phyloP scores from a whole-genome alignment of 2,888 invertebrate species.

The Psylliodes chrysocephalus region DNA sequence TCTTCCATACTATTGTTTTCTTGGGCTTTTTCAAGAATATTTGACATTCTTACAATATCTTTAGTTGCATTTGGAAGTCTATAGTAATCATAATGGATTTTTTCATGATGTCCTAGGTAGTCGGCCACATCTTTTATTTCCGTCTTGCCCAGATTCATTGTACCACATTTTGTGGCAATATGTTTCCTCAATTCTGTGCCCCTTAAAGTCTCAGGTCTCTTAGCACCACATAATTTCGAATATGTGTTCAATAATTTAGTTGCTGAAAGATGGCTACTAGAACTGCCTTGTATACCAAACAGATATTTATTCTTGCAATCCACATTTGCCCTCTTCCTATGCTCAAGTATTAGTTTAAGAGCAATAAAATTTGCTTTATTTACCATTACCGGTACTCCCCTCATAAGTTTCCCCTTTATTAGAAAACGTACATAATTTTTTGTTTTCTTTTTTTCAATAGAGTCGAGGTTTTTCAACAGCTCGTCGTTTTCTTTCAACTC shows the following conservation, averaged over 20 bases:
- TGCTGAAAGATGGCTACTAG: not conserved
- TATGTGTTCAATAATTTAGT: conserved; percentile 6
- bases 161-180: conserved; percentile 25
- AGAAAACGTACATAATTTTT: conserved; percentile 5
- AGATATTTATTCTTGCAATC: conserved; percentile 14
- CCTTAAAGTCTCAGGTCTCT: conserved; percentile 15
- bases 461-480: not conserved
- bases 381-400: conserved; percentile 16
- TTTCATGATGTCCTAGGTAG: conserved; percentile 17
- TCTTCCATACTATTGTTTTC: too few relatives aligned
- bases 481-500: conserved; percentile 10
- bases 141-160: conserved; percentile 18
- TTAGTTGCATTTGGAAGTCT: conserved; percentile 16
- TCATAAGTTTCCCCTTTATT: not conserved
- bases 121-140: conserved; percentile 27
- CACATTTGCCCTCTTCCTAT: conserved; percentile 11
- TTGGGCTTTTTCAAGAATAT: conserved; percentile 22
- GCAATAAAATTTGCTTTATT: conserved; percentile 9
- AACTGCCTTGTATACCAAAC: conserved; percentile 20
- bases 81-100: conserved; percentile 17
- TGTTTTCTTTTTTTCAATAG: not conserved
- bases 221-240: conserved; percentile 23
- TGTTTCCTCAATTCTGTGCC: conserved; percentile 25
- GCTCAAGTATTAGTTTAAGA: conserved; percentile 3
- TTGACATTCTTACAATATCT: conserved; percentile 29